These are phyloP conservation scores for Notospermus geniculatus DNA, from an alignment of 1,140 invertebrate genomes.

Conservation along the genomic window DNA sequence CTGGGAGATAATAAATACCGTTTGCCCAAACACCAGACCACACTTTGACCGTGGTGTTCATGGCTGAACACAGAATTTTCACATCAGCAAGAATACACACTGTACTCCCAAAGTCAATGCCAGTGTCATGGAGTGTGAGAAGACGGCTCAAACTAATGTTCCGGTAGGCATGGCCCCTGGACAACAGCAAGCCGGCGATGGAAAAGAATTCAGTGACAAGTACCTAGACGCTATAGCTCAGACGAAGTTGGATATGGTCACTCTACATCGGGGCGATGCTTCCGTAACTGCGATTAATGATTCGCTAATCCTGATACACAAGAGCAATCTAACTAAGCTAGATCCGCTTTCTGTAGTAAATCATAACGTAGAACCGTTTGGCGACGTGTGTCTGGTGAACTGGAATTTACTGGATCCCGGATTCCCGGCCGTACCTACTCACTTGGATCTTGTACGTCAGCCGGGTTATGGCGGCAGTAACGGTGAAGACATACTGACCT, in stretches of 20 bases:
- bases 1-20: too few relatives aligned
- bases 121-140: too few relatives aligned
- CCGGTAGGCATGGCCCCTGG: too few relatives aligned
- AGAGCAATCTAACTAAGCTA: not conserved
- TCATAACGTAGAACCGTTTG: constrained; percentile 1
- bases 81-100: too few relatives aligned
- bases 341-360: not conserved
- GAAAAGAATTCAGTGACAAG: too few relatives aligned
- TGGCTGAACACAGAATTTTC: too few relatives aligned
- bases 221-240: not conserved
- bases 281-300: not conserved
- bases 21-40: too few relatives aligned
- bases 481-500: not conserved
- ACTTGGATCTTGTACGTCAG: not conserved
- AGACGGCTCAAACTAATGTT: too few relatives aligned
- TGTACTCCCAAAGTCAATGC: too few relatives aligned
- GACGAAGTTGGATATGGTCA: not conserved
- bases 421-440: not conserved
- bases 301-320: not conserved
- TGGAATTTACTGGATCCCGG: not conserved
- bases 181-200: too few relatives aligned
- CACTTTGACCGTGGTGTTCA: too few relatives aligned
- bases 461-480: not conserved
- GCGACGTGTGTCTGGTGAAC: not conserved
- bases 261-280: not conserved